Conservation (phyloP, 2,113 vertebrate genomes). For the Phaetusa simplex region DNA sequence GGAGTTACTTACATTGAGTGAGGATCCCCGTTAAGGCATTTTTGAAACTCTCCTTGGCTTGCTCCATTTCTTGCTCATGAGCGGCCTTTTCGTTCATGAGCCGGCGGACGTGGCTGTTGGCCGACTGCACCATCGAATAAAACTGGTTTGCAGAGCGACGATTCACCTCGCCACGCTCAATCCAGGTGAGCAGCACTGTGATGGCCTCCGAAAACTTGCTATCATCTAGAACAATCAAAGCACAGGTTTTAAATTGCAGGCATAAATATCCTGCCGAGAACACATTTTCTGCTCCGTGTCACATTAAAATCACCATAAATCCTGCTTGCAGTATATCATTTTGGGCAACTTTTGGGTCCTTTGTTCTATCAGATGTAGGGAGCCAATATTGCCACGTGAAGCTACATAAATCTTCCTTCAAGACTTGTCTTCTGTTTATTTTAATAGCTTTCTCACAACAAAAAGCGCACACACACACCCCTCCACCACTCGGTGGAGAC, state of each 20-base stretch:
- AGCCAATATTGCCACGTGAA: background rate
- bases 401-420: conserved; percentile 33
- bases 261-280: conserved; percentile 31
- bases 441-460: background rate
- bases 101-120: conserved; percentile 87
- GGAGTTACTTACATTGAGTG: conserved; percentile 87
- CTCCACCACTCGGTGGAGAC: background rate
- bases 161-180: conserved; percentile 88
- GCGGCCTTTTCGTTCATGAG: conserved; percentile 88
- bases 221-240: conserved; percentile 81
- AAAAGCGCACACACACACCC: background rate
- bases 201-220: conserved; percentile 89
- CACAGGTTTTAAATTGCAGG: conserved; percentile 21
- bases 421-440: background rate
- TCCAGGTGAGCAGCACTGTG: conserved; percentile 85
- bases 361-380: background rate
- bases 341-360: background rate
- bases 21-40: conserved; percentile 86
- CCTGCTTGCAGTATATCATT: background rate
- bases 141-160: conserved; percentile 87
- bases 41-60: conserved; percentile 88
- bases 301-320: conserved; percentile 48
- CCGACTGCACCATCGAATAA: conserved; percentile 91
- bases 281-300: conserved; percentile 25
- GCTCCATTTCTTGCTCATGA: conserved; percentile 87